Evolutionary conservation across 2,888 invertebrate species (phyloP).

Genomic region (Bedellia somnulentella): DNA sequence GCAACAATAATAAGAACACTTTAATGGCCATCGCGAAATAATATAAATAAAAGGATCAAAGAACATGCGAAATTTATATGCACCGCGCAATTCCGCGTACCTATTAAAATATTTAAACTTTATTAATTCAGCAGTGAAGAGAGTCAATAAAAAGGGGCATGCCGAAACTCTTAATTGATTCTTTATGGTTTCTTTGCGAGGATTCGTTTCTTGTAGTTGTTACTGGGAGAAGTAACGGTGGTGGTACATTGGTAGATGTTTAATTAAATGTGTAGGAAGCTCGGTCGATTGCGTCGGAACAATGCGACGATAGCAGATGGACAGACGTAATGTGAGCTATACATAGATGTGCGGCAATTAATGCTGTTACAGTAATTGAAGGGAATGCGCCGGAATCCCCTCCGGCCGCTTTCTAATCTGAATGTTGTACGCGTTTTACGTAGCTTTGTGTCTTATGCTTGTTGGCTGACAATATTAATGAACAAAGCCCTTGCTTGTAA

Average conservation of each 20-base stretch:
- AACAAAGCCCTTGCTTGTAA: too few species aligned
- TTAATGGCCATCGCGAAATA: slow-evolving; percentile 23
- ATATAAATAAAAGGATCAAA: slow-evolving; percentile 14
- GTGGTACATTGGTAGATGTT: too few species aligned
- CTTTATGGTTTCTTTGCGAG: slow-evolving; percentile 1
- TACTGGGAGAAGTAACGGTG: too few species aligned
- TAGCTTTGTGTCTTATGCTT: neutral
- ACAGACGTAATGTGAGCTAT: neutral
- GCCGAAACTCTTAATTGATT: neutral
- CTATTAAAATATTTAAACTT: slow-evolving; percentile 1
- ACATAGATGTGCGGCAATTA: slow-evolving; percentile 1
- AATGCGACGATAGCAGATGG: neutral
- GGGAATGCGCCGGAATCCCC: neutral
- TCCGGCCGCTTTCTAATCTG: neutral
- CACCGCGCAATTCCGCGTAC: neutral
- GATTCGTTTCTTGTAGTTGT: neutral
- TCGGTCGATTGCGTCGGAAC: slow-evolving; percentile 1
- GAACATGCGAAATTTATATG: slow-evolving; percentile 12
- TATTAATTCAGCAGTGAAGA: slow-evolving; percentile 1
- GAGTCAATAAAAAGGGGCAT: slow-evolving; percentile 1
- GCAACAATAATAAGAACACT: slow-evolving; percentile 26
- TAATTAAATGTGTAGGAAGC: too few species aligned
- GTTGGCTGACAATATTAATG: too few species aligned
- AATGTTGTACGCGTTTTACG: neutral
- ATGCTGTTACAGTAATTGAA: slow-evolving; percentile 1